Evolutionary conservation across 2,888 invertebrate genomes (phyloP).

Genomic region (Sarcophaga variegata): DNA sequence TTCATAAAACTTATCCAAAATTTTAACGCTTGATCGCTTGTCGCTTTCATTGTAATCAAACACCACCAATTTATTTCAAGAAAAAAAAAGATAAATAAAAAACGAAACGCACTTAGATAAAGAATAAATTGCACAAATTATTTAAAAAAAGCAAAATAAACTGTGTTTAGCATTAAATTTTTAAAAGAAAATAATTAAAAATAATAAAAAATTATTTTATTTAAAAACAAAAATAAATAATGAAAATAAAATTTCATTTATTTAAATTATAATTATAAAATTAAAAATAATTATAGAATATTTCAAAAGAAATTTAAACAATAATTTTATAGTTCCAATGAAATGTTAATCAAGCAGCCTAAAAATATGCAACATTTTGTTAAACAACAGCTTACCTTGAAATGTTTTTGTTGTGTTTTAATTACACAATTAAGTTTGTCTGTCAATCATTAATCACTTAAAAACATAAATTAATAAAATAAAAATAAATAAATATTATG

Average conservation of each 20-base stretch:
- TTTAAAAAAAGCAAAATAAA: conserved; percentile 9
- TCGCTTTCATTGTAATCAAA: conserved; percentile 30
- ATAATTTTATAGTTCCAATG: neutral
- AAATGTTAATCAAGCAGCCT: neutral
- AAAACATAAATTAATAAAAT: no score
- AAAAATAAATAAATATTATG: no score
- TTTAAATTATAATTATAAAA: neutral
- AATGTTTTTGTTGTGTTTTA: no score
- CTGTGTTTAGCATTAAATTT: conserved; percentile 7
- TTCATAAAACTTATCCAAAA: neutral
- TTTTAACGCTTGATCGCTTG: neutral
- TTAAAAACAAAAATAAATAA: conserved; percentile 4
- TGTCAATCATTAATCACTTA: no score
- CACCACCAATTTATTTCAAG: neutral
- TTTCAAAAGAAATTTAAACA: neutral
- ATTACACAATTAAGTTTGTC: no score
- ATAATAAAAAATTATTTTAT: conserved; percentile 1
- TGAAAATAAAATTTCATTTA: neutral
- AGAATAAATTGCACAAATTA: conserved; percentile 50
- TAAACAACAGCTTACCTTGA: neutral
- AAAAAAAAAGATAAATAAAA: neutral
- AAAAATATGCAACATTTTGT: conserved; percentile 35
- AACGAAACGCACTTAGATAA: conserved; percentile 41
- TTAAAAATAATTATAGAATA: neutral
- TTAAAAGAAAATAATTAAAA: neutral